Conservation (phyloP, 2,113 vertebrate species). For the Phalacrocorax pelagicus region DNA sequence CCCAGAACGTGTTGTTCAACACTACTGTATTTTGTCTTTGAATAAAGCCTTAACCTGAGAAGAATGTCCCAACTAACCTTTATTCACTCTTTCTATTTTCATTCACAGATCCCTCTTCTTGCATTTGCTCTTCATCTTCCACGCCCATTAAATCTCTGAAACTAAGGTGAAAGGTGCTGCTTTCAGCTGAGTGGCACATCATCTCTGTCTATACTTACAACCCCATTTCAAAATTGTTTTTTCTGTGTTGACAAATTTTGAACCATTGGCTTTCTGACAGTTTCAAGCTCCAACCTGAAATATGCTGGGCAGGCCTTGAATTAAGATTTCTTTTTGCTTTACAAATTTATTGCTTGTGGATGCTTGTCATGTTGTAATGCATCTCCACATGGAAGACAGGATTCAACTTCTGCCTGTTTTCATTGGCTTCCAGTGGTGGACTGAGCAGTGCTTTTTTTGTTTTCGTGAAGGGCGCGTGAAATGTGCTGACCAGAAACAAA, state of each 20-base stretch:
- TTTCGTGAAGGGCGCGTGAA: background rate
- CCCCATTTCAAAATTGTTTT: background rate
- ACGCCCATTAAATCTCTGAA: background rate
- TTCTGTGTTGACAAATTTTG: background rate
- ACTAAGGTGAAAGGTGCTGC: background rate
- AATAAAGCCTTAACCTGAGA: background rate
- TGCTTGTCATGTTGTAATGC: conserved; percentile 10
- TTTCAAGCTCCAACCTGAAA: conserved; percentile 13
- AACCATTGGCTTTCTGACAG: background rate
- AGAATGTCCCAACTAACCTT: background rate
- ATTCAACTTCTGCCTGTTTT: conserved; percentile 29
- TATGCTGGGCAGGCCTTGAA: background rate
- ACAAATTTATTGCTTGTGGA: conserved; percentile 25
- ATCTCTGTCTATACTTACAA: background rate
- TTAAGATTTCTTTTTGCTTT: conserved; percentile 20
- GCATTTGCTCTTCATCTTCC: background rate
- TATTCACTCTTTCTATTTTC: background rate
- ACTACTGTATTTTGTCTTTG: background rate
- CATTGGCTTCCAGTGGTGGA: background rate
- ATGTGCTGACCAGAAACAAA: conserved; percentile 5
- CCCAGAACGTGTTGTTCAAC: background rate
- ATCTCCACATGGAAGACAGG: background rate
- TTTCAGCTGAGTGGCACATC: background rate
- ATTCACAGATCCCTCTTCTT: background rate
- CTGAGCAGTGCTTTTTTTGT: background rate